phyloP scores from a whole-genome alignment of 2,113 vertebrate genomes.

The Toxotes chatareus region DNA sequence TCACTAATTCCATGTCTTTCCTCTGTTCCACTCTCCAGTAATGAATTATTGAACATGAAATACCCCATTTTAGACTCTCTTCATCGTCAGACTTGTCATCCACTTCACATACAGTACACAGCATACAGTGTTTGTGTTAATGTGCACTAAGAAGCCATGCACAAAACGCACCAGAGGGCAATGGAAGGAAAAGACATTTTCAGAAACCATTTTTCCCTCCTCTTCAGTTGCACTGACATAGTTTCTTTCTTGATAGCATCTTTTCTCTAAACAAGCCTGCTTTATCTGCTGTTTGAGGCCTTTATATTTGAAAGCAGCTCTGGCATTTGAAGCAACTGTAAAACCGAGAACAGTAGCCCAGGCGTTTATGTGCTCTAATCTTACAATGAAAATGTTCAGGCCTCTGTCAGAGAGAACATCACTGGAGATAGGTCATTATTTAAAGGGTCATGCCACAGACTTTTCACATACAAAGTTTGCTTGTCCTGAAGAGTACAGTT shows the following conservation, averaged over 20 bases:
- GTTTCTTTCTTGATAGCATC: constrained; percentile 18
- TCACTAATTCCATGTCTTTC: not conserved
- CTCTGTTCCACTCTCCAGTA: constrained; percentile 12
- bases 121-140: constrained; percentile 2
- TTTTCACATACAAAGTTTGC: too few species aligned
- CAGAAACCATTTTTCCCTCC: not conserved
- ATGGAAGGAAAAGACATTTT: constrained; percentile 18
- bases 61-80: constrained; percentile 42
- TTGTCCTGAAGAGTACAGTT: too few species aligned
- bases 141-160: constrained; percentile 7
- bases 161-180: constrained; percentile 52
- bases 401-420: not conserved
- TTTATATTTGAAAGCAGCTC: constrained; percentile 21
- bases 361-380: constrained; percentile 12
- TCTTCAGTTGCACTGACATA: constrained; percentile 53
- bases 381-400: not conserved
- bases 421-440: not conserved
- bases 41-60: constrained; percentile 64
- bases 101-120: constrained; percentile 8
- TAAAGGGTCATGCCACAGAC: not conserved
- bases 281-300: constrained; percentile 22
- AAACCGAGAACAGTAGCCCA: constrained; percentile 4
- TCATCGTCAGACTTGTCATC: constrained; percentile 19
- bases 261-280: constrained; percentile 12
- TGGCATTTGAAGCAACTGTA: constrained; percentile 3